Conservation (phyloP, 2,113 vertebrate genomes). For the Pteruthius melanotis region DNA sequence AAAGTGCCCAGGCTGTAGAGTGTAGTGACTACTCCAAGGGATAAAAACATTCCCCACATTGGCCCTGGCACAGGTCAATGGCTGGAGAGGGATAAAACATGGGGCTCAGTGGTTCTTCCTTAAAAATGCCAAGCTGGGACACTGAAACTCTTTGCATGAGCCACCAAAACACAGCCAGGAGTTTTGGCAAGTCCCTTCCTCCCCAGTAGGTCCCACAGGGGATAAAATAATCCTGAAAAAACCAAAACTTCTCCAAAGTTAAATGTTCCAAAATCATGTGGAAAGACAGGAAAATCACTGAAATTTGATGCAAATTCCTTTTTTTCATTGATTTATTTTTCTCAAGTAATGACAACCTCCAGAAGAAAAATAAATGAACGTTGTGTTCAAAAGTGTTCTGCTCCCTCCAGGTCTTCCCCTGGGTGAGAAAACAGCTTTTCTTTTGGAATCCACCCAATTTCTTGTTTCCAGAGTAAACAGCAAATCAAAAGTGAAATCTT, state of each 20-base stretch:
- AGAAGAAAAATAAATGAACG: not conserved
- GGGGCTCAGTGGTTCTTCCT: not conserved
- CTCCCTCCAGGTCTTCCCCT: not conserved
- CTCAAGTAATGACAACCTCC: not conserved
- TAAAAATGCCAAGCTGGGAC: not conserved
- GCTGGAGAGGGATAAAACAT: not conserved
- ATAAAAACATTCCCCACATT: not conserved
- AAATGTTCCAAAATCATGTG: not conserved
- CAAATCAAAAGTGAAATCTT: not conserved
- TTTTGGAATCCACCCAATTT: not conserved
- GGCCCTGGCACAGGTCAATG: not conserved
- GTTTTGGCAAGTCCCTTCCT: not conserved
- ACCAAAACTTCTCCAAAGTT: not conserved
- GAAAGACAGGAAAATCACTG: not conserved
- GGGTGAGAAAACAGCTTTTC: not conserved
- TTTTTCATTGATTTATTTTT: not conserved
- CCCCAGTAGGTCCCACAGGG: fast-evolving
- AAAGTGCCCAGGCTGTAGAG: not conserved
- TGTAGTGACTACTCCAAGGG: not conserved
- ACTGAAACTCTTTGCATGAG: not conserved
- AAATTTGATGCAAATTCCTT: not conserved
- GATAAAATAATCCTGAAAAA: not conserved
- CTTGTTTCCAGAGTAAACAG: not conserved
- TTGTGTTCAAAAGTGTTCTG: not conserved
- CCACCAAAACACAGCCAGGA: not conserved